Base-by-base conservation (phyloP, 2,888 invertebrate species). In the Pediacus dermestoides region DNA sequence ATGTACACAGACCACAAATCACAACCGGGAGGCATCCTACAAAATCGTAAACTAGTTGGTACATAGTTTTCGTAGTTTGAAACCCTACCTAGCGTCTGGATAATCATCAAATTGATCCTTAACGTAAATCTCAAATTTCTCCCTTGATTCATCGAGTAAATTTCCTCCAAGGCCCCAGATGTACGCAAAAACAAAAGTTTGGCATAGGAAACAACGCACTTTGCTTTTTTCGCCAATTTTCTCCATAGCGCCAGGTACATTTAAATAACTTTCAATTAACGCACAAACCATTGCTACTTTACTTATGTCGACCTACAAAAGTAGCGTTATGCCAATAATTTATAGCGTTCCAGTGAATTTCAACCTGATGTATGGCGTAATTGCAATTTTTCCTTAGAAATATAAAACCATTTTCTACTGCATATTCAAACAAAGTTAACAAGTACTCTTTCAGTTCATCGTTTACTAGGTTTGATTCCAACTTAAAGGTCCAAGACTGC, bases 141-240 rank as follows among this genome's bases (percentile, higher is more conserved):
- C 77, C 52, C 86, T 77, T 37, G 84, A 80, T 1, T 64, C 58
- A 44, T 91, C 89, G 2, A 74, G 65, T 2, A 89, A 75, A 63
- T 92, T 92, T 0, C 91, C 91, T n/a, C 89, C 90, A 11, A 92
- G 68, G 1, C 85, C 76, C 93, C 93, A 94, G 1, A 90, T 67
- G 56, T 85, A 87, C 30, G 84, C 77, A 70, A 90, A 90, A 16
- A 88, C 71, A 60, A 91, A 93, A 14, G 83, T 78, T 57, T 89
- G 86, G 2, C 78, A 78, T 0, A 92, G 63, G 47, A 88, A 78
- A 3, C 72, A 70, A 54, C 80, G 77, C 1, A 84, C 68, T 39
- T 76, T 74, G 4, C 75, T 73, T 46, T 81, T 81, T 41, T 84
- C 84, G 0, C 73, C 66, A 0, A 60, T 53, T 39, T 67, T 63